These are phyloP conservation scores for Anniella stebbinsi DNA, from an alignment of 2,797 vertebrate genomes.

Conservation along the genomic window DNA sequence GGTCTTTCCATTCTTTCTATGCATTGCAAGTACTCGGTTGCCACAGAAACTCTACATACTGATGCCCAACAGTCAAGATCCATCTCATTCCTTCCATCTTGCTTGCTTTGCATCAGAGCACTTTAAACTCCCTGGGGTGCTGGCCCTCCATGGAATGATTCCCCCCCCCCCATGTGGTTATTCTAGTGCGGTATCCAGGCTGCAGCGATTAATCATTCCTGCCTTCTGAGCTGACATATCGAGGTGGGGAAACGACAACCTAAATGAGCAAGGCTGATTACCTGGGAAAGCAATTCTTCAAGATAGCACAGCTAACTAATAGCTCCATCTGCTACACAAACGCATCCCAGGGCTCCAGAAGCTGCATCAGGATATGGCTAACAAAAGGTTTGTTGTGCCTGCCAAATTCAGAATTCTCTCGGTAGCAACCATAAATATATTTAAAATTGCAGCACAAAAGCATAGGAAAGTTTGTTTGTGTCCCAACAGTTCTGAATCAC, in stretches of 20 bases:
- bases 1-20: slow-evolving; percentile 62
- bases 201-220: slow-evolving; percentile 80
- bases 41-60: slow-evolving; percentile 74
- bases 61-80: slow-evolving; percentile 76
- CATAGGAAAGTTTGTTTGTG: accelerated
- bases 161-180: slow-evolving; percentile 53
- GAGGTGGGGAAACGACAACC: slow-evolving; percentile 81
- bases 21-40: slow-evolving; percentile 74
- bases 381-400: slow-evolving; percentile 44
- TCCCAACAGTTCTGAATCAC: neutral
- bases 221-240: slow-evolving; percentile 78
- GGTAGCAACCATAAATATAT: slow-evolving; percentile 17
- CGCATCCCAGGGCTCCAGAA: slow-evolving; percentile 76
- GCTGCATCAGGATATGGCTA: slow-evolving; percentile 65
- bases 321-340: slow-evolving; percentile 85
- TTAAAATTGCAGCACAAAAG: neutral
- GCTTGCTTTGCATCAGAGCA: slow-evolving; percentile 69
- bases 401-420: slow-evolving; percentile 62
- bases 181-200: slow-evolving; percentile 74
- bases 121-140: slow-evolving; percentile 63
- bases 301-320: slow-evolving; percentile 84
- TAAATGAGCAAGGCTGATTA: slow-evolving; percentile 87
- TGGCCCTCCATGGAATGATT: slow-evolving; percentile 57
- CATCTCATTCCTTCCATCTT: slow-evolving; percentile 72
- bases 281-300: slow-evolving; percentile 90